A percentile compares a stretch with the other conserved stretches of the same genome.
Conservation (phyloP, 2,113 vertebrate species). For the Maccullochella peelii region DNA sequence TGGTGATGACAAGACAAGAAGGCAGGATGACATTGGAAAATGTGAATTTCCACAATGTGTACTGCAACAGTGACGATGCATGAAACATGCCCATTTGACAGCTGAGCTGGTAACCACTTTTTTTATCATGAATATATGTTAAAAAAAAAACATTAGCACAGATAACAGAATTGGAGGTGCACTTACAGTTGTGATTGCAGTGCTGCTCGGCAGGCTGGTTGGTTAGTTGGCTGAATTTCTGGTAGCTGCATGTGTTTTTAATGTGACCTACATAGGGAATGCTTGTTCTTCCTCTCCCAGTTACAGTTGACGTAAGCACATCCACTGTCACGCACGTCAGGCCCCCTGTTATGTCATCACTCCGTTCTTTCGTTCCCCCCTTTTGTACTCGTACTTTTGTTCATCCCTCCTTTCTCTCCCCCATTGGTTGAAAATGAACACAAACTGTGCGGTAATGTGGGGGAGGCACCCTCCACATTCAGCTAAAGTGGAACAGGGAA, state of each 20-base stretch:
- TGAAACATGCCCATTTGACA: background rate
- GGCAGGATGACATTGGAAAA: background rate
- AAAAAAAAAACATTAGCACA: conserved; percentile 2
- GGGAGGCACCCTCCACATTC: conserved; percentile 4
- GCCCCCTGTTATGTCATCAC: conserved; percentile 81
- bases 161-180: background rate
- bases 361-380: conserved; percentile 34
- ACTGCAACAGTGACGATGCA: background rate
- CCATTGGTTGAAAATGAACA: conserved; percentile 47
- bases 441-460: conserved; percentile 32
- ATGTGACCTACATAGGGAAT: conserved; percentile 84
- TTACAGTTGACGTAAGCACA: conserved; percentile 84
- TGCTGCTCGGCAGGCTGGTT: conserved; percentile 27
- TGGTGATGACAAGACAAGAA: background rate
- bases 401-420: conserved; percentile 31
- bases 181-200: conserved; percentile 37
- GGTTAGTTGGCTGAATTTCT: conserved; percentile 66
- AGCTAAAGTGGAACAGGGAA: conserved; percentile 8
- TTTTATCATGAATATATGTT: background rate
- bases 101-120: background rate
- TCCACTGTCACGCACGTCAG: conserved; percentile 65
- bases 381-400: conserved; percentile 36
- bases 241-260: conserved; percentile 75
- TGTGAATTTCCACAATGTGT: background rate
- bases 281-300: conserved; percentile 78